A percentile compares a stretch with the other conserved stretches of the same genome.
Conservation (phyloP, 2,888 invertebrate species). For the Melinaea marsaeus region DNA sequence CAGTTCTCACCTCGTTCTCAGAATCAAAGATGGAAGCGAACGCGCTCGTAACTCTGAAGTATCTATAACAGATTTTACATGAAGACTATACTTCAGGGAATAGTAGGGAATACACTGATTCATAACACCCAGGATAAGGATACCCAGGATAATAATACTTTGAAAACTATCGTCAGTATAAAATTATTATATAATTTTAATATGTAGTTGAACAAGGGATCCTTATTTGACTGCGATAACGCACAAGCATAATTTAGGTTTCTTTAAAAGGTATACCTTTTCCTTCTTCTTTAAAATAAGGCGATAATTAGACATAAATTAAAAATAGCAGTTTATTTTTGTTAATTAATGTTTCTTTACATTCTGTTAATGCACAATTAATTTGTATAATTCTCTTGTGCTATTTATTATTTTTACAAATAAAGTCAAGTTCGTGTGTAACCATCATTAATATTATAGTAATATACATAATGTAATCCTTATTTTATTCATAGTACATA, state of each 20-base stretch:
- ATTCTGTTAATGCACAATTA: conserved; percentile 13
- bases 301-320: conserved; percentile 17
- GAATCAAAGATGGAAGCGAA: no score
- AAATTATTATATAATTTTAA: neutral
- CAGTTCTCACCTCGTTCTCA: no score
- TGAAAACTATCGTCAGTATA: neutral
- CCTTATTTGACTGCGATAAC: neutral
- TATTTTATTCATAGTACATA: no score
- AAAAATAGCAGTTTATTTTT: conserved; percentile 8
- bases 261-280: conserved; percentile 16
- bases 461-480: no score
- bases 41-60: no score
- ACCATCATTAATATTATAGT: no score
- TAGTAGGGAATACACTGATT: no score
- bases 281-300: conserved; percentile 17
- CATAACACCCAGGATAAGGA: no score
- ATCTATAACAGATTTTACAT: no score
- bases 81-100: no score
- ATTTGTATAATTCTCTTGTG: conserved; percentile 2
- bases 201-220: neutral
- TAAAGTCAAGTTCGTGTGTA: no score
- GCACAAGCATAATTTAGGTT: neutral
- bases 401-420: neutral
- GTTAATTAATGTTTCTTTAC: conserved; percentile 18
- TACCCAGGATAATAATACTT: no score